These are phyloP conservation scores for Drosophila ogumai DNA, from an alignment of 1,140 invertebrate species.

Conservation along the genomic window DNA sequence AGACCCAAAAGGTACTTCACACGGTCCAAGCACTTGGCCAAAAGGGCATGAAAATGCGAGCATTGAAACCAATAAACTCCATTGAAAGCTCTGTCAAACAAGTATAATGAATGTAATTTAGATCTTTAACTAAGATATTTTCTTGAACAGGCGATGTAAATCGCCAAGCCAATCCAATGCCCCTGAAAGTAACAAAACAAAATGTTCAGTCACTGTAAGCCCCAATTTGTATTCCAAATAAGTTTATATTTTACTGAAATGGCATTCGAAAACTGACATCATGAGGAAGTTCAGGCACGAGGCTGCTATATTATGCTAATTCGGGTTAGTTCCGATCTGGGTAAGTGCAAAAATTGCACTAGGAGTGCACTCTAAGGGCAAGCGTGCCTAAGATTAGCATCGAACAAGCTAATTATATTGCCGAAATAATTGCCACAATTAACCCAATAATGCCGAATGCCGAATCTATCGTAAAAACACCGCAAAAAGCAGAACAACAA, in stretches of 20 bases:
- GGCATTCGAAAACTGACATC: slow-evolving; percentile 44
- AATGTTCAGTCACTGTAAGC: slow-evolving; percentile 11
- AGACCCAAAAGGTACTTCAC: slow-evolving; percentile 64
- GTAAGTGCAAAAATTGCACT: slow-evolving; percentile 35
- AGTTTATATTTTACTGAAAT: slow-evolving; percentile 17
- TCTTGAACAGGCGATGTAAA: slow-evolving; percentile 20
- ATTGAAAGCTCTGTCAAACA: slow-evolving; percentile 33
- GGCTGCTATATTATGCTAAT: slow-evolving; percentile 54
- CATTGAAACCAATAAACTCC: slow-evolving; percentile 45
- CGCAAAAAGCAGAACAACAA: slow-evolving; percentile 11
- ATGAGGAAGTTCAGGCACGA: slow-evolving; percentile 58
- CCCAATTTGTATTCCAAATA: slow-evolving; percentile 2
- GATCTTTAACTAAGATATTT: slow-evolving; percentile 33
- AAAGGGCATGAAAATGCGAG: slow-evolving; percentile 45
- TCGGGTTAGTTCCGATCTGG: slow-evolving; percentile 34
- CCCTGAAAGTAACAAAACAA: slow-evolving; percentile 33
- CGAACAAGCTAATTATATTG: slow-evolving; percentile 40
- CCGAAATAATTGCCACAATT: slow-evolving; percentile 54
- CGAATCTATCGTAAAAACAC: slow-evolving; percentile 40
- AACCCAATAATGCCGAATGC: slow-evolving; percentile 41
- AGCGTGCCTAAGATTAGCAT: slow-evolving; percentile 37
- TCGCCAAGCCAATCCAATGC: slow-evolving; percentile 7
- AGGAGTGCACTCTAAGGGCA: slow-evolving; percentile 25
- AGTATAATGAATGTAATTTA: slow-evolving; percentile 65
- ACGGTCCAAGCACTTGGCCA: slow-evolving; percentile 46